These are phyloP conservation scores for Isotomurus palustris DNA, from an alignment of 2,888 invertebrate species.

Conservation along the genomic window DNA sequence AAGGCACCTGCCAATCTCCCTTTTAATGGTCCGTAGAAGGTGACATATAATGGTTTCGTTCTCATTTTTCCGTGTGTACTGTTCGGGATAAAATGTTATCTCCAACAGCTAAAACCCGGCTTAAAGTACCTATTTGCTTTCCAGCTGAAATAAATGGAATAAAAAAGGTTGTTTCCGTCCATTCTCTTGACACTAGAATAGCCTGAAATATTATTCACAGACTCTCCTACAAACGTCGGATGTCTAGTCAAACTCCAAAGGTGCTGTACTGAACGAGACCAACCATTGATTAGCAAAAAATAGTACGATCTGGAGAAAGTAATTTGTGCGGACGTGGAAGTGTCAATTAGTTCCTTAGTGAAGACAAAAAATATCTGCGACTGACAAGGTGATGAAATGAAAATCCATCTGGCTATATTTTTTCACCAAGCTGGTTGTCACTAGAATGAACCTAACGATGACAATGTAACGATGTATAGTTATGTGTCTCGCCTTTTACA, in stretches of 20 bases:
- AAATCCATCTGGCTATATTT: slow-evolving; percentile 32
- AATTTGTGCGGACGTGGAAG: slow-evolving; percentile 35
- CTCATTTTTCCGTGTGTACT: slow-evolving; percentile 15
- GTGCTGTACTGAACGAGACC: too few relatives aligned
- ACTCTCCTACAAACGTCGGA: too few relatives aligned
- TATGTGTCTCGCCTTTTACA: too few relatives aligned
- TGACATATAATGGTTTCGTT: slow-evolving; percentile 10
- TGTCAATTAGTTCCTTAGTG: slow-evolving; percentile 39
- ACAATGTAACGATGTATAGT: too few relatives aligned
- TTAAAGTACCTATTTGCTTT: neutral
- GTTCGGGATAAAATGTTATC: neutral
- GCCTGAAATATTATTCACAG: too few relatives aligned
- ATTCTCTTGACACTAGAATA: too few relatives aligned
- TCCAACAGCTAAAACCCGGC: slow-evolving; percentile 1
- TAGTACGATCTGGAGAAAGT: slow-evolving; percentile 16
- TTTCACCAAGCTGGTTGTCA: too few relatives aligned
- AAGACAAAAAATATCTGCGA: slow-evolving; percentile 34
- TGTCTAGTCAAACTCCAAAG: too few relatives aligned
- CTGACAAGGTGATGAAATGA: slow-evolving; percentile 44
- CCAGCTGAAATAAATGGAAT: too few relatives aligned
- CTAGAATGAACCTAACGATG: too few relatives aligned
- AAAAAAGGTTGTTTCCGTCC: too few relatives aligned
- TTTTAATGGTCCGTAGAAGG: neutral
- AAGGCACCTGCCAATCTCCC: slow-evolving; percentile 10
- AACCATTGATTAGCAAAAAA: slow-evolving; percentile 27